phyloP scores from a whole-genome alignment of 2,797 vertebrate species.

The Champsocephalus esox region DNA sequence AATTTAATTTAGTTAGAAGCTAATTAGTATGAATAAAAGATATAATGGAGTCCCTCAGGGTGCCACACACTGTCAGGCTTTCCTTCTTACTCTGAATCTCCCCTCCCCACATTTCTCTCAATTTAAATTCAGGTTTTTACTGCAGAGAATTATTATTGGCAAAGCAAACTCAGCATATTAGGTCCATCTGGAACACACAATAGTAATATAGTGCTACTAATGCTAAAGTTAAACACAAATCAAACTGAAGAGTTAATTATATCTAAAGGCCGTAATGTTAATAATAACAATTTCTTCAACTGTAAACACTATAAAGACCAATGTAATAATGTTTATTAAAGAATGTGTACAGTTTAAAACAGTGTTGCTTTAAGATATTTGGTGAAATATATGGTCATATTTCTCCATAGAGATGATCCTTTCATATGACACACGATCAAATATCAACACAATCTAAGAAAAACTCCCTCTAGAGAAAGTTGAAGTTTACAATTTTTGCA shows the following conservation, averaged over 20 bases:
- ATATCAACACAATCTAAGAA: slow-evolving; percentile 2
- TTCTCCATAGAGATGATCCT: neutral
- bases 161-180: slow-evolving; percentile 27
- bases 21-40: slow-evolving; percentile 84
- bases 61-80: slow-evolving; percentile 69
- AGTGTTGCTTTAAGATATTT: neutral
- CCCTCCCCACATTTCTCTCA: slow-evolving; percentile 15
- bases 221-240: slow-evolving; percentile 2
- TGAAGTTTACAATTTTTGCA: slow-evolving; percentile 11
- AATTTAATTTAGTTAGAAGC: slow-evolving; percentile 79
- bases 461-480: slow-evolving; percentile 7
- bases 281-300: neutral
- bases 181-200: slow-evolving; percentile 3
- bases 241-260: slow-evolving; percentile 5
- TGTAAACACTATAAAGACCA: slow-evolving; percentile 4
- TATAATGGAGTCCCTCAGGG: slow-evolving; percentile 70
- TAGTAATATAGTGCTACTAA: neutral
- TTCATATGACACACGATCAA: slow-evolving; percentile 18
- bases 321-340: neutral
- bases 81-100: slow-evolving; percentile 44
- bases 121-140: slow-evolving; percentile 54
- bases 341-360: neutral
- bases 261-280: neutral
- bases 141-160: slow-evolving; percentile 32
- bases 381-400: neutral